Evolutionary conservation across 2,113 vertebrate species (phyloP).

Genomic region (Octodon degus): DNA sequence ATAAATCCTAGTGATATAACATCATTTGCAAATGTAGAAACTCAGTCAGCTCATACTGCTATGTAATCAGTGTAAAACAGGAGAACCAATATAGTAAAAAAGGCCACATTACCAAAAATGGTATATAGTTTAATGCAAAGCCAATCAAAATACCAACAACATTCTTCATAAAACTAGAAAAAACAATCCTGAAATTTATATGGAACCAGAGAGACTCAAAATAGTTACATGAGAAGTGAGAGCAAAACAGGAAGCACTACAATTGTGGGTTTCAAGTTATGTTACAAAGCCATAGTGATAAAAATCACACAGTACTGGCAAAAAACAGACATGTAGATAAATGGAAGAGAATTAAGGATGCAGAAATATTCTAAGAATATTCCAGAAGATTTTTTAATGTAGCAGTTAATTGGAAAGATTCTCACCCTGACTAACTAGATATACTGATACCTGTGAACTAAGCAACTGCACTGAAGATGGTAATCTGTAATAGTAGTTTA

Average conservation of each 20-base stretch:
- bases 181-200: not conserved
- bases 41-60: not conserved
- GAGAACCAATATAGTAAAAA: not conserved
- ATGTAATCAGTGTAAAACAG: not conserved
- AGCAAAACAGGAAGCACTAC: not conserved
- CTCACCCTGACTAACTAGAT: too few relatives aligned
- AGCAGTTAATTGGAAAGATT: too few relatives aligned
- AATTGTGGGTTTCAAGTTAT: not conserved
- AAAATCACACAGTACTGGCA: not conserved
- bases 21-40: slow-evolving; percentile 34
- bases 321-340: not conserved
- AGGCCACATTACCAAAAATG: not conserved
- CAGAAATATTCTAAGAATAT: not conserved
- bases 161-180: not conserved
- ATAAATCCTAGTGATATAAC: slow-evolving; percentile 8
- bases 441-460: too few relatives aligned
- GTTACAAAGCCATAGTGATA: not conserved
- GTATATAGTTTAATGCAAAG: not conserved
- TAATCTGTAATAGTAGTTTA: too few relatives aligned
- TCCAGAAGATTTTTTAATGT: too few relatives aligned
- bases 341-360: not conserved
- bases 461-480: too few relatives aligned
- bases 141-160: not conserved
- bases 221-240: not conserved
- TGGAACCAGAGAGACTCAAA: not conserved